These are phyloP conservation scores for Cirrhinus molitorella DNA, from an alignment of 2,797 vertebrate species.

Conservation along the genomic window DNA sequence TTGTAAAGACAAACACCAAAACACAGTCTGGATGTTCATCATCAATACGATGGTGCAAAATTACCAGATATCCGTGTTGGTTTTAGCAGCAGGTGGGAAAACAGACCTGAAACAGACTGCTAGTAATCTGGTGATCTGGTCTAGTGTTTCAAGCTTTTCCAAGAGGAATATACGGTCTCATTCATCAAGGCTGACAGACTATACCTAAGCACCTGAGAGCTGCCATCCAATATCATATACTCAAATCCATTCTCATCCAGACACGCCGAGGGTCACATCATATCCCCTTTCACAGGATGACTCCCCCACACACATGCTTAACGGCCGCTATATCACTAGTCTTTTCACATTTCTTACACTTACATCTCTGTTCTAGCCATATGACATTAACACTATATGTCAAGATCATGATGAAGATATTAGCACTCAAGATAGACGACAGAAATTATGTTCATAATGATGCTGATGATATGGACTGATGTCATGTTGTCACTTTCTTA, in stretches of 20 bases:
- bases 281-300: neutral
- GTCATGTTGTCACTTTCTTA: neutral
- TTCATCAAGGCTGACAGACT: conserved; percentile 56
- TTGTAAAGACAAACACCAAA: conserved; percentile 22
- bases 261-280: conserved; percentile 29
- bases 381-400: conserved; percentile 1
- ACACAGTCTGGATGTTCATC: conserved; percentile 24
- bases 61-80: conserved; percentile 23
- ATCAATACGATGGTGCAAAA: conserved; percentile 20
- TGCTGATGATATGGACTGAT: neutral
- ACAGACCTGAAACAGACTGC: conserved; percentile 42
- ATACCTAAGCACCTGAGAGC: conserved; percentile 50
- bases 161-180: conserved; percentile 36
- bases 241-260: conserved; percentile 43
- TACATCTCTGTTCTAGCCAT: neutral
- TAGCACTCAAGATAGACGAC: neutral
- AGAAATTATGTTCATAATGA: neutral
- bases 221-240: conserved; percentile 38
- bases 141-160: conserved; percentile 40
- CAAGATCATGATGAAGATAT: conserved; percentile 3
- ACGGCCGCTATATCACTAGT: neutral
- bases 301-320: conserved; percentile 2
- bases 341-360: conserved; percentile 5
- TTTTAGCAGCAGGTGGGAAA: conserved; percentile 49
- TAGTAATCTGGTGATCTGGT: conserved; percentile 40